Base-by-base conservation (phyloP, 2,888 invertebrate genomes). In the Cataglyphis rosenhaueri region DNA sequence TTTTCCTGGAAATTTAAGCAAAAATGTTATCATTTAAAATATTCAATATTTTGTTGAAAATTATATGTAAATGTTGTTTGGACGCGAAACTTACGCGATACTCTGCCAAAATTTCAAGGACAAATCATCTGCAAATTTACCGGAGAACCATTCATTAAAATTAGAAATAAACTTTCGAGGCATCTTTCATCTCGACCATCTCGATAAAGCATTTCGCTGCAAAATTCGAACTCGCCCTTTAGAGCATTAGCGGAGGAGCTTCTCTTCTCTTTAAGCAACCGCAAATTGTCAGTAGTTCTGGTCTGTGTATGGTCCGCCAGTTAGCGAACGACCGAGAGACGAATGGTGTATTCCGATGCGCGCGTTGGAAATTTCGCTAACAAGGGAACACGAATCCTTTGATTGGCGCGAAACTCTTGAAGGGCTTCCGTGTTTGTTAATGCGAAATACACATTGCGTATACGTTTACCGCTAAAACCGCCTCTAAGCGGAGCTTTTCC, bases 261-360 rank as follows among this genome's bases (percentile, higher is more conserved):
- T 15, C 32, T 68, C 76, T 64, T 62, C 55, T 48, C 55, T 10
- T 38, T 21, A 29, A 61, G 61, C 70, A 65, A 66, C 38, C 48
- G 32, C 57, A 52, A 71, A 57, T 76, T 57, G 71, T 64, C 65
- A 86, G 84, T 86, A 84, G 84, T 86, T 71, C 21, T 10, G 44
- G 57, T 74, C 74, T 25, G 48, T 21, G 41, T 55, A n/a, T 76
- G 38, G 78, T 65, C 84, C 41, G 65, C 25, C 86, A 18, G n/a
- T 75, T 57, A 68, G 65, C 18, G 21, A 32, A n/a, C 61, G 64
- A 71, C 38, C 44, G 32, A n/a, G 64, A 66, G 70, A 57, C 66
- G 35, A 38, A 62, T n/a, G 74, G 15, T 35, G 35, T 66, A 61
- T 82, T 66, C 25, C 59, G 48, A 76, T 57, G 41, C 35, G 61